Base-by-base conservation (phyloP, 2,797 vertebrate genomes). In the Periophthalmus magnuspinnatus region DNA sequence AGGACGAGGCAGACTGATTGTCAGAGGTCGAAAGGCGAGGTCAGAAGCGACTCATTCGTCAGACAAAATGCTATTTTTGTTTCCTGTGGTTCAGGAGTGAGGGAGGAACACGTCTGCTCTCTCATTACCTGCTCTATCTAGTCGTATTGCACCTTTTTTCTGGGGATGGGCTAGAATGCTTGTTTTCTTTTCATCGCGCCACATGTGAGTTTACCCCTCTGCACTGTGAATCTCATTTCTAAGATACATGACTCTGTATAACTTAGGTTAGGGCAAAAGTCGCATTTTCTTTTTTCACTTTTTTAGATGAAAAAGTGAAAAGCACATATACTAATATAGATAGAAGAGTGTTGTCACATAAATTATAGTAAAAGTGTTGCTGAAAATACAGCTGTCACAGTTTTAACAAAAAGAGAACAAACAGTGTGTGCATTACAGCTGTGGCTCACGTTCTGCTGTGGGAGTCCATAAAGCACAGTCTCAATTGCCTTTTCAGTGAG, bases 1-100 rank as follows among this genome's bases (percentile, higher is more conserved):
- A 95, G 94, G 90, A 94, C 90, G 90, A 93, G 90, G 94, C 91
- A 95, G 95, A 96, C 96, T 96, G 95, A 97, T 98, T 94, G 95
- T 95, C 95, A 96, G 95, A 95, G 96, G 96, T 98, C 95, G 94
- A 84, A 95, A 95, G 95, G 94, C 92, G 94, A 96, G 96, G 96
- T 97, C 96, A 96, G 92, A 93, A 89, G 89, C 86, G 16, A 74
- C 94, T 95, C 94, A 94, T 96, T 95, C 90, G 75, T 96, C 95
- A 97, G 94, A 93, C 93, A 93, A 91, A 95, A 90, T 94, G 94
- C 95, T 96, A 97, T 97, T 96, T 98, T 95, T 96, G 94, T 95
- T 96, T 95, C 95, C 93, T 94, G 93, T 87, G 91, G 93, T 93
- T 89, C 93, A 74, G 72, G 93, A 94, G 92, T 92, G 72, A 52